Conservation (phyloP, 2,797 vertebrate genomes). For the Amazona finschi region DNA sequence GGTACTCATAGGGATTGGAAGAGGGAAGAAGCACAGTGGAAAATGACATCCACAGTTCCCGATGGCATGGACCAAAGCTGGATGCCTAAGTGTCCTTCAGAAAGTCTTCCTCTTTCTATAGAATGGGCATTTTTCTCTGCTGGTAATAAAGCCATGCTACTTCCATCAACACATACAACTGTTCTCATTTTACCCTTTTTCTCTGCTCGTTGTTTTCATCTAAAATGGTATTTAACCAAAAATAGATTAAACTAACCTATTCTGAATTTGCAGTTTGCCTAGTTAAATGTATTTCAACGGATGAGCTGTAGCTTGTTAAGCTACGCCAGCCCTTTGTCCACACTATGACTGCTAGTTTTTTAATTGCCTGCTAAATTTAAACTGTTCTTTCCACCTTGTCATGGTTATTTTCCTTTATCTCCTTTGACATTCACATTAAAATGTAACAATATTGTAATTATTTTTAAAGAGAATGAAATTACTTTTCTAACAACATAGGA, state of each 20-base stretch:
- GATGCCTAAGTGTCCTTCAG: neutral
- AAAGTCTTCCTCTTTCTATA: neutral
- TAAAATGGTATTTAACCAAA: neutral
- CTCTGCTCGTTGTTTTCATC: neutral
- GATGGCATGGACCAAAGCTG: neutral
- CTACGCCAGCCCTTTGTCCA: neutral
- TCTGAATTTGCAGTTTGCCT: neutral
- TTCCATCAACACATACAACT: neutral
- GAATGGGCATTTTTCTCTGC: neutral
- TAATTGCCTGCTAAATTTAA: constrained; percentile 7
- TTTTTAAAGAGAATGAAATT: neutral
- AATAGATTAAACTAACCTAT: neutral
- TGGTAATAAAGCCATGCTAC: neutral
- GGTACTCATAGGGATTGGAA: neutral
- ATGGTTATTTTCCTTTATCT: constrained; percentile 47
- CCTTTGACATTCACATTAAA: constrained; percentile 29
- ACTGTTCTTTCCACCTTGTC: constrained; percentile 2
- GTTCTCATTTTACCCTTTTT: neutral
- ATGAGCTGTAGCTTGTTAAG: neutral
- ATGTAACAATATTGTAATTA: neutral
- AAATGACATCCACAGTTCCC: neutral
- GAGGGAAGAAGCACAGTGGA: neutral
- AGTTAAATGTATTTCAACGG: neutral
- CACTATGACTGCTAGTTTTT: neutral
- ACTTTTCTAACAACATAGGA: neutral